Percentiles rank a stretch among this genome's conserved stretches.
Evolutionary conservation across 2,113 vertebrate genomes (phyloP).

Genomic region (Peromyscus leucopus): DNA sequence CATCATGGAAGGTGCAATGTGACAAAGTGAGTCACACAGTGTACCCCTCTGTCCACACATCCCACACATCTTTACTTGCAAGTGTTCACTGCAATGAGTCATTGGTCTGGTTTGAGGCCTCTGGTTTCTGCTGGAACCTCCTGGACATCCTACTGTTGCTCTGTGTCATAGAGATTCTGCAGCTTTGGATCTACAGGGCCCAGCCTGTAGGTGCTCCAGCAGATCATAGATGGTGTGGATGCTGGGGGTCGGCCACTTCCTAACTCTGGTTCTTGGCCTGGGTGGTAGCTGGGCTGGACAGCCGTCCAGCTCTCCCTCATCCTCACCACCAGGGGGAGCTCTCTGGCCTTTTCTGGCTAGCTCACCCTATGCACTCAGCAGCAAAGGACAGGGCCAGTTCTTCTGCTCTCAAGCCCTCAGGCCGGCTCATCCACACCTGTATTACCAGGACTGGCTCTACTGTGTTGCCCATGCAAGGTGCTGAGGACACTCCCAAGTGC

Average conservation of each 20-base stretch:
- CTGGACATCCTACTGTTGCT: too few relatives aligned
- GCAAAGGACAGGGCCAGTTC: not conserved
- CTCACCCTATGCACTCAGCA: not conserved
- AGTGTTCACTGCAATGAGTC: too few relatives aligned
- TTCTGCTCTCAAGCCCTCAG: not conserved
- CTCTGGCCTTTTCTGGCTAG: not conserved
- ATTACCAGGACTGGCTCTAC: not conserved
- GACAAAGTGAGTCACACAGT: too few relatives aligned
- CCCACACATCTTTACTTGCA: too few relatives aligned
- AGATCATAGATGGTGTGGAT: not conserved
- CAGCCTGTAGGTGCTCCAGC: not conserved
- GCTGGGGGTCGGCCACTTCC: not conserved
- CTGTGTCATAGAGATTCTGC: too few relatives aligned
- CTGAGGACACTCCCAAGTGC: not conserved
- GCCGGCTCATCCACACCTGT: not conserved
- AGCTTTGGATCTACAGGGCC: too few relatives aligned
- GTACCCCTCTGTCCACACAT: too few relatives aligned
- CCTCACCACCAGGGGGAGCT: not conserved
- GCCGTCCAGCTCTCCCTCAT: not conserved
- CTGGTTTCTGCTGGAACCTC: too few relatives aligned
- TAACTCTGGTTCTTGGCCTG: not conserved
- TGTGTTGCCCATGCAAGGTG: too few relatives aligned
- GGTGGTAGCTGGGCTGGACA: not conserved
- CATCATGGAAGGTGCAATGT: too few relatives aligned
- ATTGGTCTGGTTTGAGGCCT: too few relatives aligned